These are phyloP conservation scores for Xiphorhynchus elegans DNA, from an alignment of 2,113 vertebrate genomes.

Conservation along the genomic window DNA sequence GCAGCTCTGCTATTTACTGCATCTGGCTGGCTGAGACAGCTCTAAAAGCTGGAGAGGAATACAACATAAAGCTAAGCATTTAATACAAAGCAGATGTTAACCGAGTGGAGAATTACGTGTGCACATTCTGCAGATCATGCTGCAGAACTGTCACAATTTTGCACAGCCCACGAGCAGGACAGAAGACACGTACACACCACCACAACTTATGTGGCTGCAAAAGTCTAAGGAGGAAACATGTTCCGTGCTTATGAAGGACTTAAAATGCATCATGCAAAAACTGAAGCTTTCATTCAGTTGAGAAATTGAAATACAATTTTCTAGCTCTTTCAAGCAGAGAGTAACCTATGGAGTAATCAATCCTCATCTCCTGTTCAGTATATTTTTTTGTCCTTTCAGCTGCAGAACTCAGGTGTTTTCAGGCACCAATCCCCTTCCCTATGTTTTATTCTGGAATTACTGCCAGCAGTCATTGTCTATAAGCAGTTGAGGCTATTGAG, in stretches of 20 bases:
- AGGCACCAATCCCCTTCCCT: not conserved
- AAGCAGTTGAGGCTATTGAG: not conserved
- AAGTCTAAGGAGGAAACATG: not conserved
- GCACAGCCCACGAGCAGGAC: not conserved
- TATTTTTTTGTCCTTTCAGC: not conserved
- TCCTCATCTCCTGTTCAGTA: not conserved
- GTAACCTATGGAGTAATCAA: not conserved
- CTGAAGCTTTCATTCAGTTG: not conserved
- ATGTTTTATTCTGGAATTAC: not conserved
- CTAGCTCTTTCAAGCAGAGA: not conserved
- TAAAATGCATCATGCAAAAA: not conserved
- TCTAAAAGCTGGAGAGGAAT: not conserved
- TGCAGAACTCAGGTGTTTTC: not conserved
- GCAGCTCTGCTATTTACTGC: not conserved
- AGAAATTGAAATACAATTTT: not conserved
- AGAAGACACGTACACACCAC: not conserved
- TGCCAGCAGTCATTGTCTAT: not conserved
- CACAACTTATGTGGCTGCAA: not conserved
- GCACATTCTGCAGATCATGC: not conserved
- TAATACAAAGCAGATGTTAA: not conserved
- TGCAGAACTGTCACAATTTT: not conserved
- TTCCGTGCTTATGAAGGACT: not conserved
- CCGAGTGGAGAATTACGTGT: rapidly evolving
- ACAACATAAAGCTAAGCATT: not conserved
- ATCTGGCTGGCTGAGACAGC: not conserved